Conservation (phyloP, 2,113 vertebrate genomes). For the Rostratula benghalensis region DNA sequence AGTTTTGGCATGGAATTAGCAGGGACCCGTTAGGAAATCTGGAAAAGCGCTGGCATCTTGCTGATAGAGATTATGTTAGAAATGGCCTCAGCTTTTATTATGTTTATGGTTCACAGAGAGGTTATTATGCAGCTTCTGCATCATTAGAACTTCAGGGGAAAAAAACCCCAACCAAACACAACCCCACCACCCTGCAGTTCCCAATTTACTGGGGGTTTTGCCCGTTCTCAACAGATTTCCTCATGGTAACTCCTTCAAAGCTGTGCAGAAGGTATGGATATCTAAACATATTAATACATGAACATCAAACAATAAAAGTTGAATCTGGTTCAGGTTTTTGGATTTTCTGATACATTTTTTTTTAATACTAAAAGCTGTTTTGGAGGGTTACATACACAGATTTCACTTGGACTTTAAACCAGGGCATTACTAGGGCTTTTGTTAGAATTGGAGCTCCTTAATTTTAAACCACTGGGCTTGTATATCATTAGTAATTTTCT, state of each 20-base stretch:
- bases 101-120: constrained; percentile 75
- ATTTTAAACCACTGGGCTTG: constrained; percentile 23
- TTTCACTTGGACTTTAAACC: constrained; percentile 17
- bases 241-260: background rate
- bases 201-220: background rate
- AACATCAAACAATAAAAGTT: background rate
- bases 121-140: constrained; percentile 62
- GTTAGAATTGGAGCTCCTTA: constrained; percentile 10
- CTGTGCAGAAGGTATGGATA: background rate
- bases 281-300: background rate
- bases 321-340: background rate
- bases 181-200: background rate
- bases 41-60: constrained; percentile 78
- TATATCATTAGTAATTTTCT: constrained; percentile 30
- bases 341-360: background rate
- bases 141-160: background rate
- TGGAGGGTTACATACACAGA: background rate
- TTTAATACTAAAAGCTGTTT: constrained; percentile 23
- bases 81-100: constrained; percentile 76
- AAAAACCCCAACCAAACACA: background rate
- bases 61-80: constrained; percentile 79
- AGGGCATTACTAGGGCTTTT: constrained; percentile 32
- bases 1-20: constrained; percentile 84
- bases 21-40: constrained; percentile 79
- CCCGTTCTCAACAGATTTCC: background rate